Conservation (phyloP, 2,797 vertebrate species). For the Limnodromus scolopaceus region DNA sequence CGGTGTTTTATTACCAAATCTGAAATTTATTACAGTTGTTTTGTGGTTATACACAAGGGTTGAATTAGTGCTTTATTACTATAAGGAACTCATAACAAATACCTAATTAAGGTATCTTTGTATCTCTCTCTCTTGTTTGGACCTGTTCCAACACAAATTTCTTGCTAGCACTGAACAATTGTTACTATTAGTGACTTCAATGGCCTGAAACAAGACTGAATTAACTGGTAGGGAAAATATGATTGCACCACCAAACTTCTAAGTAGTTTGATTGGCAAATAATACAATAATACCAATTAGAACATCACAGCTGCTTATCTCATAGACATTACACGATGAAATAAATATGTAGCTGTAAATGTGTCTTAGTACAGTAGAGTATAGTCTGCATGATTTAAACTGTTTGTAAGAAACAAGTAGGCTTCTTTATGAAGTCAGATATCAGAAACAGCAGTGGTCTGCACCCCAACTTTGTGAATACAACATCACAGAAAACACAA, state of each 20-base stretch:
- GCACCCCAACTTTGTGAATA: background rate
- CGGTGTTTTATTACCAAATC: constrained; percentile 42
- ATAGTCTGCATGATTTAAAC: background rate
- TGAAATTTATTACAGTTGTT: constrained; percentile 37
- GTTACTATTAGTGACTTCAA: constrained; percentile 1
- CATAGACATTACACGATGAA: background rate
- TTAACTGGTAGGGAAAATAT: constrained; percentile 43
- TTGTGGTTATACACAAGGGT: constrained; percentile 28
- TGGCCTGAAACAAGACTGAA: constrained; percentile 26
- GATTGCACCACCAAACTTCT: background rate
- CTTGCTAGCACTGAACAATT: background rate
- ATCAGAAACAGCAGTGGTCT: background rate
- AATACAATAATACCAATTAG: background rate
- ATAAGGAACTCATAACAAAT: constrained; percentile 34
- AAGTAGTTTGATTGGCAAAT: background rate
- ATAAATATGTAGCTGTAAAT: constrained; percentile 1
- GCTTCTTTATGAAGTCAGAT: background rate
- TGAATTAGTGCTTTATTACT: constrained; percentile 65
- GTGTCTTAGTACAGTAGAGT: background rate
- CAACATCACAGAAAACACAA: background rate
- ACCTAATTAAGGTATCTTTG: constrained; percentile 12
- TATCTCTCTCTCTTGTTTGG: constrained; percentile 48
- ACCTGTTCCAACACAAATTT: background rate
- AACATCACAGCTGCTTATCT: constrained; percentile 34
- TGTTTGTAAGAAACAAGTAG: background rate